Evolutionary conservation across 37 sponge, comb jelly and placozoan genomes (phyloP), one percentile per base, ranked within the genome.

Genomic region (Lycopodina hypogea): DNA sequence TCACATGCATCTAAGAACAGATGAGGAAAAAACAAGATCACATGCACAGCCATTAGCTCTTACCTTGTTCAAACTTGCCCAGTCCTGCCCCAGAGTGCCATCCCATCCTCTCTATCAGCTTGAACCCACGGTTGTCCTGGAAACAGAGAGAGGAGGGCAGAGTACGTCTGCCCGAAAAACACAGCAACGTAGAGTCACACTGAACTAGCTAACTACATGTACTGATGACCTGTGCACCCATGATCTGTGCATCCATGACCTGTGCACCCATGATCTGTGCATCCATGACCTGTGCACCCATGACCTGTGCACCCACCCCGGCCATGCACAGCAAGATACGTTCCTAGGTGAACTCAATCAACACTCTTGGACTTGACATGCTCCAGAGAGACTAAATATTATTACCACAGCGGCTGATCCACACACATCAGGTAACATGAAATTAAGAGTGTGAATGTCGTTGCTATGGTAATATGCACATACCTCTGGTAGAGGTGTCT

Each of bases 71-170:
- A 34, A 78, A 69, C 74, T 68, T 80, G 21, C 95, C 95, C 45
- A 94, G 84, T 38, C 95, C 95, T 22, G 70, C 72, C 3, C 95
- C 92, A 48, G 24, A 76, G 17, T 53, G 28, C 95, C 95, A 94
- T 21, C 95, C 95, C 92, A 94, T 71, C 71, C 77, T 84, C 36
- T 81, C 80, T 29, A 94, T 84, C 71, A 94, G 78, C 55, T 64
- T 83, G 86, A 84, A 94, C 3, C 95, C 95, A 18, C 78, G 24
- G 69, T 94, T 94, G 68, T 82, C 81, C 95, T 93, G 76, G 57
- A 76, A 41, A 63, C 42, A 17, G 81, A 38, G 67, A 61, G 61
- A 60, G 57, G 45, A 56, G 36, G n/a, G 18, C 19, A 62, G 77
- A 76, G 62, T 75, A 75, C 70, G 71, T 75, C 81, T 76, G 82